Evolutionary conservation across 2,888 invertebrate genomes (phyloP), one percentile per base, ranked within the genome.

Genomic region (Latheticus oryzae): DNA sequence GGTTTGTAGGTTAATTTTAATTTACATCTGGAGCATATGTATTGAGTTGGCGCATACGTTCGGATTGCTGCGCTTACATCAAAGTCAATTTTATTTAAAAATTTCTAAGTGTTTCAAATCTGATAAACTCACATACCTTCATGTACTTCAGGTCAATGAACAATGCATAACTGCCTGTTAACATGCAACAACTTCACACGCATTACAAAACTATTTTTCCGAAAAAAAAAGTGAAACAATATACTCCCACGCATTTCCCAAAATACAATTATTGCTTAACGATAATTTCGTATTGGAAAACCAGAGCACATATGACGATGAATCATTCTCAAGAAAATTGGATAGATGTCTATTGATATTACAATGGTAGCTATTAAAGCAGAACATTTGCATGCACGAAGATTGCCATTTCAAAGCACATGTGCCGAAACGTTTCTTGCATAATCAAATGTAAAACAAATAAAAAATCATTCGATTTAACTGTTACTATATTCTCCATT

Each of bases 141-240:
- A 42, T 42, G 26, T 42, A 26, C 42, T 42, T 33, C 15, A 42
- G 42, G 42, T 42, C 42, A 42, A 42, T 42, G 42, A 26, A 42
- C 42, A 42, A 42, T 26, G 13, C 28, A 28, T 7, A n/a, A n/a
- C n/a, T n/a, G n/a, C n/a, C n/a, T n/a, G n/a, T 42, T 42, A 24
- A 12, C 26, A 2, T 26, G n/a, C n/a, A n/a, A n/a, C 42, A 42
- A 42, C 28, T 12, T 9, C 2, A 24, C 24, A 28, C 12, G 28
- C 28, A 28, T 28, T 28, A 28, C 28, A 28, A 11, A 9, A 28
- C 11, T 28, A 28, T 28, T 5, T 4, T 4, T 5, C 4, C 21
- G 21, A 21, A 5, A 21, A 4, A 21, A 7, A 21, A 30, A 30
- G 7, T 12, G 5, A 16, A 33, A 33, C 33, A 33, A 16, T 28